phyloP scores from a whole-genome alignment of 2,888 invertebrate genomes.

The Drosophila sordidula region DNA sequence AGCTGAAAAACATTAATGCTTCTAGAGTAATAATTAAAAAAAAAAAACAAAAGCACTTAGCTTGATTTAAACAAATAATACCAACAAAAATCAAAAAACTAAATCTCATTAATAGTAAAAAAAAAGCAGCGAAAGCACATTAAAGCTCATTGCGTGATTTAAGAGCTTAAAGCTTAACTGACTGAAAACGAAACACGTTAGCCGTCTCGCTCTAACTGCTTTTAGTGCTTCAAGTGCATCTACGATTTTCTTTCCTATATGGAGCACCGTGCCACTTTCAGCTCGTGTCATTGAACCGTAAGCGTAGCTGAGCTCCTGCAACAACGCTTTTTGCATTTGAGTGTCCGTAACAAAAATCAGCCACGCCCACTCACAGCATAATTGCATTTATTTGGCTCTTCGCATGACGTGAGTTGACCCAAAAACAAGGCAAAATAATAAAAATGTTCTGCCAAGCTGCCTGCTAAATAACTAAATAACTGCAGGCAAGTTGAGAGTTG shows the following conservation, averaged over 20 bases:
- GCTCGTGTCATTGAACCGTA: slow-evolving; percentile 35
- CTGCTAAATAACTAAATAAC: slow-evolving; percentile 35
- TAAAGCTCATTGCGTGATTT: not conserved
- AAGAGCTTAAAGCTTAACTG: not conserved
- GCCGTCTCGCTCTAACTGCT: not conserved
- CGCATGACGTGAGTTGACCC: slow-evolving; percentile 50
- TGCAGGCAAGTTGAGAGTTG: slow-evolving; percentile 17
- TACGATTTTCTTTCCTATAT: not conserved
- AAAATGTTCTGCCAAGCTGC: slow-evolving; percentile 23
- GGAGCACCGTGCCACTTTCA: slow-evolving; percentile 1
- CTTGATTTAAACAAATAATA: too few species aligned
- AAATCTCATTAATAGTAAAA: too few species aligned
- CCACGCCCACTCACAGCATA: slow-evolving; percentile 66
- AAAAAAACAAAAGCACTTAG: too few species aligned
- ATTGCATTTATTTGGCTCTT: slow-evolving; percentile 60
- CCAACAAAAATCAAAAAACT: too few species aligned
- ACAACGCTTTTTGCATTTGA: slow-evolving; percentile 25
- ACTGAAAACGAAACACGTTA: not conserved
- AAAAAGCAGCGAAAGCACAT: too few species aligned
- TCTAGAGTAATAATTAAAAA: too few species aligned
- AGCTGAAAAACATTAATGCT: not conserved
- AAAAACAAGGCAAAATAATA: slow-evolving; percentile 34
- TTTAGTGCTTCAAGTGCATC: not conserved
- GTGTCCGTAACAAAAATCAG: slow-evolving; percentile 30
- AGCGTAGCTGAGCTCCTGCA: slow-evolving; percentile 36